Conservation (phyloP, 2,888 invertebrate genomes). For the Drosophila siamana region DNA sequence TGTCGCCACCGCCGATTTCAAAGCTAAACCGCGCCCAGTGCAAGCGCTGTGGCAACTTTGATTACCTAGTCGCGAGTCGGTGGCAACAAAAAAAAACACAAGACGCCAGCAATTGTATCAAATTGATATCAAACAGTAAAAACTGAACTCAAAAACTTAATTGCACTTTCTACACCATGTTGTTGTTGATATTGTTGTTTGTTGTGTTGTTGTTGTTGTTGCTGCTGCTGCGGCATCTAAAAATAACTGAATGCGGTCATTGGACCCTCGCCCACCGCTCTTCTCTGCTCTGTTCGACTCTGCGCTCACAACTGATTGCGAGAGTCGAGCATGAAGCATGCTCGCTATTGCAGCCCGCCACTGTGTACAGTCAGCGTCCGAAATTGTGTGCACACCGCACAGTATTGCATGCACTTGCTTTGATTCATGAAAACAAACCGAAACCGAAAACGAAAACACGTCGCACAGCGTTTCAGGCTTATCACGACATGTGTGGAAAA, state of each 20-base stretch:
- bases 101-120: constrained; percentile 37
- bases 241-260: constrained; percentile 79
- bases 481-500: constrained; percentile 56
- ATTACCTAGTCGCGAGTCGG: constrained; percentile 19
- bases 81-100: neutral
- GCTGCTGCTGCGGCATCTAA: constrained; percentile 58
- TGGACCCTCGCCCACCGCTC: constrained; percentile 62
- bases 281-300: no score
- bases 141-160: constrained; percentile 57
- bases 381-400: constrained; percentile 29
- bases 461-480: constrained; percentile 21
- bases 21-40: constrained; percentile 34
- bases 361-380: constrained; percentile 49
- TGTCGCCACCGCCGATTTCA: constrained; percentile 2
- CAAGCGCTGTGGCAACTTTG: constrained; percentile 5
- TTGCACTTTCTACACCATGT: constrained; percentile 69
- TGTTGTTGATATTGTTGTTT: constrained; percentile 26
- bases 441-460: constrained; percentile 25
- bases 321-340: constrained; percentile 19
- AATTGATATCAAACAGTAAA: constrained; percentile 36
- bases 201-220: constrained; percentile 28
- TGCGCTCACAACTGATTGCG: constrained; percentile 45
- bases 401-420: constrained; percentile 46
- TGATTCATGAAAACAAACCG: constrained; percentile 61
- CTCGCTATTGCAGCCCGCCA: constrained; percentile 20